Percentiles rank a stretch among this genome's conserved stretches.
Conservation (phyloP, 2,113 vertebrate species). For the Nymphicus hollandicus region DNA sequence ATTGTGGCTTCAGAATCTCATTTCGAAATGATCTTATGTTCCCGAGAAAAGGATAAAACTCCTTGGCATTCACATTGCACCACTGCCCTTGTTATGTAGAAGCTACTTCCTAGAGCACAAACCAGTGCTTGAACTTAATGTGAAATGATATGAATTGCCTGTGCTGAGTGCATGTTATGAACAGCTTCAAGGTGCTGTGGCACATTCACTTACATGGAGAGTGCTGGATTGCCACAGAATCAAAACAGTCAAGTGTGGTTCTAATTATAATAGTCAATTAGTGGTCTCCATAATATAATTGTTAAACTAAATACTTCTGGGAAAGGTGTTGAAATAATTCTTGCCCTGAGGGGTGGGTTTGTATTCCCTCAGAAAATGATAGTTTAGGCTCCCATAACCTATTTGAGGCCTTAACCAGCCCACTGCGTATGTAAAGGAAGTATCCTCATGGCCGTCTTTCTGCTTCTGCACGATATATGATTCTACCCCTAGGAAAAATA, state of each 20-base stretch:
- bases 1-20: neutral
- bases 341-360: neutral
- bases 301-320: neutral
- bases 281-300: neutral
- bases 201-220: neutral
- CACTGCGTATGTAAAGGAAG: neutral
- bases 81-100: neutral
- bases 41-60: neutral
- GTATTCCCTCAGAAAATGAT: neutral
- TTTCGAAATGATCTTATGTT: neutral
- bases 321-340: neutral
- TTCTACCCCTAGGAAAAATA: neutral
- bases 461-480: neutral
- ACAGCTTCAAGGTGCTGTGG: neutral
- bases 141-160: neutral
- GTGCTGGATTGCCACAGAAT: neutral
- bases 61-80: neutral
- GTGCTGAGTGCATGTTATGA: neutral
- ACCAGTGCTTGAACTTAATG: neutral
- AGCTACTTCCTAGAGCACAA: neutral
- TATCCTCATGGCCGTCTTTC: neutral
- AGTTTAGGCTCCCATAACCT: neutral
- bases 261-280: neutral
- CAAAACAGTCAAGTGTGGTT: neutral
- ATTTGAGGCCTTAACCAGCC: neutral